Evolutionary conservation across 2,113 vertebrate genomes (phyloP), one percentile per base, ranked within the genome.

Genomic region (Hucho hucho): DNA sequence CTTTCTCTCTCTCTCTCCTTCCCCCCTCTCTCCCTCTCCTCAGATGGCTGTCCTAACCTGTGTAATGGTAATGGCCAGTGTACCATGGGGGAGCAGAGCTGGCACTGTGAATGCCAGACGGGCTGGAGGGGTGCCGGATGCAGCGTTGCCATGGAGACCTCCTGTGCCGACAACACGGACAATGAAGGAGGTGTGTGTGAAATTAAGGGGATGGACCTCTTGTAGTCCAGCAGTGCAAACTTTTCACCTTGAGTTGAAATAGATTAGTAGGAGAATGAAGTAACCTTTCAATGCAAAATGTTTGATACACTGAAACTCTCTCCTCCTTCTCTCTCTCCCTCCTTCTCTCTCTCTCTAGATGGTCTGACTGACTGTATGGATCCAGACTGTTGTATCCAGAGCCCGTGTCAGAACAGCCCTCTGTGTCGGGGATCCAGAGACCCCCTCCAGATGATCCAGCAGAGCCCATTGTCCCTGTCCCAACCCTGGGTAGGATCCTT

Each of bases 91-190:
- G 97, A 97, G 93, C 98, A 97, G 95, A 98, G 96, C 92, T 99
- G 98, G 98, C 97, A 98, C 90, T 99, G 98, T 79, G 95, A 98
- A 91, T 99, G 98, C 93, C 97, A 99, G 94, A 96, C 94, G 47
- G 97, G 98, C 92, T 99, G 98, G 98, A 96, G 98, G 92, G 98
- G 98, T 47, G 93, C 94, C 6, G 97, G 98, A 86, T 99, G 98
- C 95, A 98, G 94, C 78, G 97, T 98, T 83, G 96, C 98, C 92
- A 98, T 99, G 97, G 98, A 98, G 90, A 99, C 97, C 47, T 96
- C 97, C 88, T 99, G 98, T 20, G 96, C 97, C 4, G 97, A 99
- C 95, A 97, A 91, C 95, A 98, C 98, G 95, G 98, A 99, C 92
- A 99, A 99, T 70, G 98, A 99, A 95, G 97, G 97, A 97, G 98